Evolutionary conservation across 2,797 vertebrate species (phyloP), one percentile per base, ranked within the genome.

Genomic region (Adrianichthys oophorus): DNA sequence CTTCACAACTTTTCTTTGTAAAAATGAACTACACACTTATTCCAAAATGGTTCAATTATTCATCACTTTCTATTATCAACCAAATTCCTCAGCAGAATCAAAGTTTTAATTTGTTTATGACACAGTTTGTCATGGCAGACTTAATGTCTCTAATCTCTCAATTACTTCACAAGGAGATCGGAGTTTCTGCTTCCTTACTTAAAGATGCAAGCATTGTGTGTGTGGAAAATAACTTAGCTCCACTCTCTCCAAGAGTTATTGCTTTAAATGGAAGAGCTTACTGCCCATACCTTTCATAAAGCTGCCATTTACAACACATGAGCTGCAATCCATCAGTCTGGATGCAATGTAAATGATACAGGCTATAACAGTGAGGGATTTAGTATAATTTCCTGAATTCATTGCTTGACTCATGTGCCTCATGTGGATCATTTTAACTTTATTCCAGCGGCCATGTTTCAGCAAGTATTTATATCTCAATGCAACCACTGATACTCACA

Each of bases 221-320:
- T n/a, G n/a, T 64, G 52, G 62, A 73, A 81, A 75, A 83, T 68
- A 76, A 68, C 74, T 76, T 74, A 51, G 67, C 76, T 79, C 58
- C 65, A 48, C 63, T 68, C 60, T 61, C 26, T 52, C 59, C 76
- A 72, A 67, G 76, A 80, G 70, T 76, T 76, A 79, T 75, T 79
- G 68, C 80, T 70, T 71, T 65, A 69, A 66, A 71, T 7, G 2
- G 44, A 72, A 59, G 59, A 74, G 68, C 55, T 76, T 70, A 60
- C 21, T 48, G 44, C 18, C 18, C 44, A 13, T 46, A 37, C 46
- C 41, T 48, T 58, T 58, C 21, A 48, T 58, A 40, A 67, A 69
- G 52, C 56, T 70, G 59, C 55, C 49, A 74, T 54, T 79, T 74
- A 59, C 26, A 57, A 64, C 60, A 78, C 61, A 72, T 62, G 60